Evolutionary conservation across 2,797 vertebrate species (phyloP).

Genomic region (Chiroxiphia lanceolata): DNA sequence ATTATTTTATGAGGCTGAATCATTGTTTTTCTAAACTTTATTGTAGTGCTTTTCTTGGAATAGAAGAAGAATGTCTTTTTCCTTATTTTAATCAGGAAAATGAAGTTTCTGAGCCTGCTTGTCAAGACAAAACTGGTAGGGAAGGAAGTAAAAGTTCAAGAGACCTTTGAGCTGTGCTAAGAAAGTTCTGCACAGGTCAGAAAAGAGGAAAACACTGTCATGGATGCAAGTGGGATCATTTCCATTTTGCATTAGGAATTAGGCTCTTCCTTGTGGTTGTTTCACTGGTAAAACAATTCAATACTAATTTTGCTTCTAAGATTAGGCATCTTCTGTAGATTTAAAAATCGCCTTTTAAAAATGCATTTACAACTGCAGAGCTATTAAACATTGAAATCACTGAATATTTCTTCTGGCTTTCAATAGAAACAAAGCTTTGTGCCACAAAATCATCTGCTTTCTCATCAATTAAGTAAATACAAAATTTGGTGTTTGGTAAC

Average conservation of each 20-base stretch:
- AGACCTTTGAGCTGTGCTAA: not conserved
- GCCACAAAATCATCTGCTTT: not conserved
- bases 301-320: not conserved
- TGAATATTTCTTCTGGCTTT: not conserved
- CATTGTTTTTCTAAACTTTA: not conserved
- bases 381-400: not conserved
- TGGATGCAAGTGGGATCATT: not conserved
- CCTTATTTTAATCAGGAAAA: not conserved
- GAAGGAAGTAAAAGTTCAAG: not conserved
- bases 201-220: not conserved
- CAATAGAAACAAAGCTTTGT: not conserved
- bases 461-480: not conserved
- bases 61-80: not conserved
- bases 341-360: not conserved
- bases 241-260: not conserved
- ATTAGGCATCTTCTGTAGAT: not conserved
- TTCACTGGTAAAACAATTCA: not conserved
- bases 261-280: not conserved
- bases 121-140: not conserved
- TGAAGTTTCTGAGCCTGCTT: not conserved
- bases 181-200: not conserved
- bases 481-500: not conserved
- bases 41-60: not conserved
- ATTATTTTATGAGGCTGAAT: not conserved
- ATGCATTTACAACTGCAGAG: not conserved